Base-by-base conservation (phyloP, 1,140 invertebrate genomes). In the Conus betulinus region DNA sequence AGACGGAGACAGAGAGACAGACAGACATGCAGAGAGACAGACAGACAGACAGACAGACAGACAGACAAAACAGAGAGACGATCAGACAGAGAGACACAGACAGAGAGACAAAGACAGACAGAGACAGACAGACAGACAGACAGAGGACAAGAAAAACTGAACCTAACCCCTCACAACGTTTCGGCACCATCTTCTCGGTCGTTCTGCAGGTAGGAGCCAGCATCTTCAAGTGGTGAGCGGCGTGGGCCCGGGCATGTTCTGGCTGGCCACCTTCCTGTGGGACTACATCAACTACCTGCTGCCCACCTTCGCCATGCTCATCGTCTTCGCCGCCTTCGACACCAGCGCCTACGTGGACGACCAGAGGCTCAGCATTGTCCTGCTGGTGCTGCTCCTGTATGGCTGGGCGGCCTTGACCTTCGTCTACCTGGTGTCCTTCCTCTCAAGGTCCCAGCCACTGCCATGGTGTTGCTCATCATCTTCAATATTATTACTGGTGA, bases 191-290 rank as follows among this genome's bases (percentile, higher is more conserved):
- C 60, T 63, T 63, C 17, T 63, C 4, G 11, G 10, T 13, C 60
- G 60, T 63, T 20, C 11, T 81, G 5, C 78, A 89, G 27, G 90
- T 89, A 76, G 93, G 93, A n/a, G 91, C 94, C 1, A 94, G 89
- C 94, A 95, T 89, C 84, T 94, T 20, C 94, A 95, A 88, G 90
- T 93, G 84, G 93, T 95, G 25, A 94, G 94, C 90, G 95, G 95
- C 7, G 97, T 97, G 0, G 96, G 97, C 71, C 96, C 97, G 0
- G 95, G 96, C 39, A 96, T 96, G 4, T 97, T 97, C 94, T 98
- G 97, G 98, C 85, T 96, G 2, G 95, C 97, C 2, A 96, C 97
- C 3, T 96, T 97, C 53, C 63, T 97, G 0, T 98, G 97, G 96
- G 97, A 98, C 86, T 91, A 95, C 52, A 88, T 95, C 39, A 94